phyloP scores from a whole-genome alignment of 2,797 vertebrate species.

The Saxicola maurus region DNA sequence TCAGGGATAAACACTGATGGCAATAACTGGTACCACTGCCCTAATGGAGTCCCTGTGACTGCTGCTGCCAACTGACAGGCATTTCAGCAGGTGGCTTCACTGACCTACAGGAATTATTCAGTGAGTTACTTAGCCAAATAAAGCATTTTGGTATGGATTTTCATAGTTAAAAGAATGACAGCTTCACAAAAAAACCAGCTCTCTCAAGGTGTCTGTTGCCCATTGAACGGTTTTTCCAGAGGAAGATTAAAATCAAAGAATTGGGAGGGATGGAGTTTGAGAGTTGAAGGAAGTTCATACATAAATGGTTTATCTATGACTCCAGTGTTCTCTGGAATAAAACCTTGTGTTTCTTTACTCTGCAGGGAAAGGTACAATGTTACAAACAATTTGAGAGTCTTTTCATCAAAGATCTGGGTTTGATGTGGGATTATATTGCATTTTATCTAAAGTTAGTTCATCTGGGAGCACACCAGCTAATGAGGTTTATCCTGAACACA shows the following conservation, averaged over 20 bases:
- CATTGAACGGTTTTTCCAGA: neutral
- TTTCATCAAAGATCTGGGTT: neutral
- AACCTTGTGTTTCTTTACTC: neutral
- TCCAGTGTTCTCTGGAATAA: neutral
- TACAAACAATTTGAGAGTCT: neutral
- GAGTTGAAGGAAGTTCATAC: neutral
- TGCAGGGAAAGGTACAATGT: neutral
- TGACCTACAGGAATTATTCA: neutral
- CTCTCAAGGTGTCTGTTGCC: neutral
- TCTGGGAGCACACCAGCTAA: neutral
- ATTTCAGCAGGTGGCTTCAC: neutral
- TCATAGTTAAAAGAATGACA: neutral
- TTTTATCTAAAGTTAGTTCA: neutral
- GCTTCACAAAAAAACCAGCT: neutral
- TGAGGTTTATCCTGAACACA: neutral
- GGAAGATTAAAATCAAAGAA: neutral
- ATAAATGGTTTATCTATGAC: neutral
- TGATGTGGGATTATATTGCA: neutral
- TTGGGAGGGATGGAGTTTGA: neutral
- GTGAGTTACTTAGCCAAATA: neutral
- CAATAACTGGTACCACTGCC: neutral
- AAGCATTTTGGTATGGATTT: neutral
- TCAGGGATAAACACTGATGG: neutral
- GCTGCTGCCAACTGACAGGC: neutral
- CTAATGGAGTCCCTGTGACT: neutral